Evolutionary conservation across 2,797 vertebrate genomes (phyloP).

Genomic region (Masticophis lateralis): DNA sequence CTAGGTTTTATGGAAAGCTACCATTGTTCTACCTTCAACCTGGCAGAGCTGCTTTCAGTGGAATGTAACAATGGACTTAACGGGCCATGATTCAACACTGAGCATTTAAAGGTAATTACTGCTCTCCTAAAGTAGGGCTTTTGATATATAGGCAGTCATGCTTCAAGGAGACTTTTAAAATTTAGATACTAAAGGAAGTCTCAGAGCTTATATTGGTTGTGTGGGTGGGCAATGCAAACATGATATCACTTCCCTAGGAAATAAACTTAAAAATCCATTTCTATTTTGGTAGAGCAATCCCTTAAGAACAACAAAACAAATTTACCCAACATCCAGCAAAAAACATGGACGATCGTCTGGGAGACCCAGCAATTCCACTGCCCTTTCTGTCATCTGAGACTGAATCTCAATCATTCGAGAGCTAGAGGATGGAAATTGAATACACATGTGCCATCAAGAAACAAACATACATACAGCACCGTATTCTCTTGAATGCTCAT

Average conservation of each 20-base stretch:
- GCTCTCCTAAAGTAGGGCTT: not conserved
- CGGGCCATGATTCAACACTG: not conserved
- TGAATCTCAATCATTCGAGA: conserved; percentile 94
- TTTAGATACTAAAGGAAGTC: not conserved
- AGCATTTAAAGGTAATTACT: not conserved
- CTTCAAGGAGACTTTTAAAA: not conserved
- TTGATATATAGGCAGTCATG: not conserved
- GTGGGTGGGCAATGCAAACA: not conserved
- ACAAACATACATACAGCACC: not conserved
- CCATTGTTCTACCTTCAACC: not conserved
- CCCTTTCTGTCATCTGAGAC: conserved; percentile 90
- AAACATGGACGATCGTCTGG: conserved; percentile 83
- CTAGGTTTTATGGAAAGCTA: not conserved
- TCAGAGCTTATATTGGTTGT: not conserved
- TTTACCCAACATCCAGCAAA: conserved; percentile 90
- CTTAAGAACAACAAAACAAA: fast-evolving
- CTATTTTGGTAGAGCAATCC: not conserved
- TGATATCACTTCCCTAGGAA: not conserved
- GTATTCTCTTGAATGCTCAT: not conserved
- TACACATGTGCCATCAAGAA: not conserved
- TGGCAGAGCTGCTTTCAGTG: not conserved
- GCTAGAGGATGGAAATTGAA: conserved; percentile 63
- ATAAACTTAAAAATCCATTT: not conserved
- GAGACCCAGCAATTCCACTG: conserved; percentile 86
- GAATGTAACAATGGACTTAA: not conserved